These are phyloP conservation scores for Onychostruthus taczanowskii DNA, from an alignment of 2,113 vertebrate genomes.

Conservation along the genomic window DNA sequence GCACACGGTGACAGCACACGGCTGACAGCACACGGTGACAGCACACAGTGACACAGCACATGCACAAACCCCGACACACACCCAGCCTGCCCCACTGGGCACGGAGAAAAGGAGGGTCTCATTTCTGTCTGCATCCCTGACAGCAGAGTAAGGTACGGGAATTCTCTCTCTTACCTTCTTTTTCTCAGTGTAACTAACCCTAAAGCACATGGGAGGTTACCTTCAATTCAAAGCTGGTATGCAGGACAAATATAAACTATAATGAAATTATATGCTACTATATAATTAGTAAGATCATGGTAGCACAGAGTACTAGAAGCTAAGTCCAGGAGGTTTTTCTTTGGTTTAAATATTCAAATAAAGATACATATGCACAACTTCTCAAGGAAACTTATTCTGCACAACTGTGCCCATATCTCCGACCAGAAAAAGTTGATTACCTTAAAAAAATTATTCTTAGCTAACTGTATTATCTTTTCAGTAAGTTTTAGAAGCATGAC, in stretches of 20 bases:
- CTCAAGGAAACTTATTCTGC: background rate
- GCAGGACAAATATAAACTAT: background rate
- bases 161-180: background rate
- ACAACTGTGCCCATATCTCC: background rate
- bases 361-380: background rate
- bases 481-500: background rate
- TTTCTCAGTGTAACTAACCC: background rate
- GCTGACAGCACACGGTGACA: no score
- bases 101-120: background rate
- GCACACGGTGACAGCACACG: no score
- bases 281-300: background rate
- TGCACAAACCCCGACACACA: background rate
- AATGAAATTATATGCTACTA: background rate
- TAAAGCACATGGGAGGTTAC: background rate
- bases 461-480: background rate
- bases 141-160: background rate
- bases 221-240: background rate
- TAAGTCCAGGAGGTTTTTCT: background rate
- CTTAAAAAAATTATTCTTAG: background rate
- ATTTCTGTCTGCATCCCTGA: background rate
- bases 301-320: background rate
- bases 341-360: background rate
- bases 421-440: background rate
- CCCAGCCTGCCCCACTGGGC: background rate
- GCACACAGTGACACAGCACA: background rate